These are phyloP conservation scores for Melanostoma mellinum DNA, from an alignment of 2,888 invertebrate species.

Conservation along the genomic window DNA sequence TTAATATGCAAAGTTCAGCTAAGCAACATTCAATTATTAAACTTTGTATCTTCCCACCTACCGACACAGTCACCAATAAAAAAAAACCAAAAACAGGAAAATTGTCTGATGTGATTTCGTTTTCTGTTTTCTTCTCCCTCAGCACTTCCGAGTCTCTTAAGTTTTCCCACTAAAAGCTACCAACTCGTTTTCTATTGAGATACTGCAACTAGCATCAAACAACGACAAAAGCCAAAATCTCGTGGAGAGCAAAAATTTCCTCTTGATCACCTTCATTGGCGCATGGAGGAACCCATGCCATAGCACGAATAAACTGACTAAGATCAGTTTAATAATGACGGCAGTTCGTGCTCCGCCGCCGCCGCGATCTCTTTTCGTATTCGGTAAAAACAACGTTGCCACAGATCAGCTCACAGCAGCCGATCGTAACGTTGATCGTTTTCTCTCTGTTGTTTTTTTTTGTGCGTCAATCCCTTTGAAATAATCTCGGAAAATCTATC, in stretches of 20 bases:
- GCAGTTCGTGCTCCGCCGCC: conserved; percentile 54
- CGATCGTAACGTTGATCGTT: conserved; percentile 27
- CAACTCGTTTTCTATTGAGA: neutral
- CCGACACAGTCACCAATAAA: conserved; percentile 41
- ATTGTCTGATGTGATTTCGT: conserved; percentile 36
- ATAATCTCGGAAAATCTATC: conserved; percentile 19
- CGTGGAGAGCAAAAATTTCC: conserved; percentile 63
- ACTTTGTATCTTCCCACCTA: conserved; percentile 27
- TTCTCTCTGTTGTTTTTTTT: conserved; percentile 21
- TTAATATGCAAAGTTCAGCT: conserved; percentile 32
- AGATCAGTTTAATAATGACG: conserved; percentile 54
- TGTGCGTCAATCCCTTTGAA: conserved; percentile 10
- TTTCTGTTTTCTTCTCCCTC: conserved; percentile 23
- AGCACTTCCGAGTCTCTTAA: conserved; percentile 33
- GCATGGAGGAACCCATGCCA: conserved; percentile 54
- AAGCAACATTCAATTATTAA: neutral
- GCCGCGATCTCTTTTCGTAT: conserved; percentile 36
- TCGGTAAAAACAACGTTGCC: conserved; percentile 28
- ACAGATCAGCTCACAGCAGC: neutral
- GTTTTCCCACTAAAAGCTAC: conserved; percentile 37
- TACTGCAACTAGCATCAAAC: conserved; percentile 15
- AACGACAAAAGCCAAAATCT: conserved; percentile 29
- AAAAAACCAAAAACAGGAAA: conserved; percentile 43
- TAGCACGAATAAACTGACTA: conserved; percentile 32
- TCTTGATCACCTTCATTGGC: conserved; percentile 47